Evolutionary conservation across 1,140 invertebrate genomes (phyloP).

Genomic region (Dermatophagoides farinae): DNA sequence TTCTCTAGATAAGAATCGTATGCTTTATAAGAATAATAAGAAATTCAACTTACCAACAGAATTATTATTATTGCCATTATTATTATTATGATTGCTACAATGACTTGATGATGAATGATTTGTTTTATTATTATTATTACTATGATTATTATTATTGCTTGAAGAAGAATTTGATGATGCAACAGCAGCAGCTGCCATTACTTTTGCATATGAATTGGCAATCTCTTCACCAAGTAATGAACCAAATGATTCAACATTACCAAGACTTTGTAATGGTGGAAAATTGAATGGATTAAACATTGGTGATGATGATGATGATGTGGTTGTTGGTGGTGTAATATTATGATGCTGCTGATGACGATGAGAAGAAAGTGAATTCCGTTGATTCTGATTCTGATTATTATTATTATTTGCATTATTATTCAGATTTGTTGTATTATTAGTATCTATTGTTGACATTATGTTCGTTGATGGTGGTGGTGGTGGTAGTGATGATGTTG

Average conservation of each 20-base stretch:
- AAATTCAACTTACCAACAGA: conserved; percentile 12
- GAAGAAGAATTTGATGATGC: conserved; percentile 48
- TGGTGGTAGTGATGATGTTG: conserved; percentile 21
- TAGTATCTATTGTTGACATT: no score
- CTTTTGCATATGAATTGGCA: conserved; percentile 38
- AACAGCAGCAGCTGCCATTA: conserved; percentile 2
- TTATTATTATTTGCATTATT: not conserved
- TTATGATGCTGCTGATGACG: no score
- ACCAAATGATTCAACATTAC: conserved; percentile 40
- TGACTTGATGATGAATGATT: not conserved
- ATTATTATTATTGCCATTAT: not conserved
- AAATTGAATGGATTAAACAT: conserved; percentile 25
- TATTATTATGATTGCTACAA: no score
- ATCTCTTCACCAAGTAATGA: conserved; percentile 50
- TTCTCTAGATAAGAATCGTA: not conserved
- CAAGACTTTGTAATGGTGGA: conserved; percentile 32
- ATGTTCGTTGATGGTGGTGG: no score
- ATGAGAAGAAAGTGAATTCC: not conserved
- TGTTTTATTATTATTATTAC: not conserved
- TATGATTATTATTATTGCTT: not conserved
- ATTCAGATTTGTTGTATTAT: no score
- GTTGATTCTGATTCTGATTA: not conserved
- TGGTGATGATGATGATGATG: not conserved
- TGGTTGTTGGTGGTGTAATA: not conserved
- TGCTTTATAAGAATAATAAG: not conserved